These are phyloP conservation scores for Chloroceryle amazona DNA, from an alignment of 2,797 vertebrate genomes.

Conservation along the genomic window DNA sequence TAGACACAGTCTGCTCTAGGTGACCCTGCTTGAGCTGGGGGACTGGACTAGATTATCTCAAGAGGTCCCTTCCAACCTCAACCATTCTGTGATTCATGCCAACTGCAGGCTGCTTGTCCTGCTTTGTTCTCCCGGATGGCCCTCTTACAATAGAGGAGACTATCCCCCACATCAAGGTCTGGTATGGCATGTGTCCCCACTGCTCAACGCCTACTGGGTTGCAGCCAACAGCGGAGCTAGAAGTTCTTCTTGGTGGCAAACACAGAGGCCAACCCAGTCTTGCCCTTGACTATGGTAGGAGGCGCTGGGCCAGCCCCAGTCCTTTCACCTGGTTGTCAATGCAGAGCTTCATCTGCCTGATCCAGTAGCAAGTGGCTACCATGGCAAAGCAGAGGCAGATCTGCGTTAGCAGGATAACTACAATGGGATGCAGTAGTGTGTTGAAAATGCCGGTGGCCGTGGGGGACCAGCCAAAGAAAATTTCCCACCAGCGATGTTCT, in stretches of 20 bases:
- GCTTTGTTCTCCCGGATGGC: background rate
- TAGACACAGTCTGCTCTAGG: background rate
- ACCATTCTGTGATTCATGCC: background rate
- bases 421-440: conserved; percentile 9
- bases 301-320: background rate
- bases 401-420: conserved; percentile 44
- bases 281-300: conserved; percentile 71
- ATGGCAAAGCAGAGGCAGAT: conserved; percentile 57
- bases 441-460: conserved; percentile 57
- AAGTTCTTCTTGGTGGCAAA: conserved; percentile 72
- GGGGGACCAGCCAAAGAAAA: conserved; percentile 67
- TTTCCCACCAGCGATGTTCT: conserved; percentile 70
- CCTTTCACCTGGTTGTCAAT: background rate
- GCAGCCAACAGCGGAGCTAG: conserved; percentile 72
- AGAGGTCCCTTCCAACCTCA: conserved; percentile 48
- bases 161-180: conserved; percentile 62
- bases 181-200: conserved; percentile 67
- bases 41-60: background rate
- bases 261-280: conserved; percentile 76
- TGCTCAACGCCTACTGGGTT: conserved; percentile 74
- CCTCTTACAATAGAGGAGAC: conserved; percentile 14
- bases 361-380: conserved; percentile 43
- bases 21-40: background rate
- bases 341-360: conserved; percentile 43
- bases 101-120: conserved; percentile 2